These are phyloP conservation scores for Pitta sordida DNA, from an alignment of 2,113 vertebrate species.

Conservation along the genomic window DNA sequence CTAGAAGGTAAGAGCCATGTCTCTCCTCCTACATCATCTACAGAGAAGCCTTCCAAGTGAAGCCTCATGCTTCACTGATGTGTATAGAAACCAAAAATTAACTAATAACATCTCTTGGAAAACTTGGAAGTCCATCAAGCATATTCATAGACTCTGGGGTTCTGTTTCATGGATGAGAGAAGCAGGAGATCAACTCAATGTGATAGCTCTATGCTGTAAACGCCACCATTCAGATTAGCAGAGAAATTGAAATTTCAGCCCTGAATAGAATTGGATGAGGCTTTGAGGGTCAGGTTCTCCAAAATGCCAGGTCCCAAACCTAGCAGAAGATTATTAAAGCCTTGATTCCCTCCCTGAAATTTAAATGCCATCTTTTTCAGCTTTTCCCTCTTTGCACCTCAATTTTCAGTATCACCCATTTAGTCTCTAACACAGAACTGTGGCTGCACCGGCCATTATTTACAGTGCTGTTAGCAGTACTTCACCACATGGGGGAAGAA, in stretches of 20 bases:
- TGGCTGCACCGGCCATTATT: not conserved
- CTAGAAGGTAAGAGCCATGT: not conserved
- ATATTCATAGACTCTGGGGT: not conserved
- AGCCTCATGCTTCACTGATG: fast-evolving
- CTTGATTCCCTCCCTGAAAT: not conserved
- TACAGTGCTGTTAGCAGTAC: not conserved
- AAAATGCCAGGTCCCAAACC: not conserved
- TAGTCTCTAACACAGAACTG: not conserved
- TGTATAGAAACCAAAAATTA: not conserved
- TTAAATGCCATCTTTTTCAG: not conserved
- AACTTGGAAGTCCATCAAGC: not conserved
- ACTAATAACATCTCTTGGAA: not conserved
- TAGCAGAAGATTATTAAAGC: not conserved
- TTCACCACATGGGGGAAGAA: not conserved
- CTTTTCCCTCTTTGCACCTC: not conserved
- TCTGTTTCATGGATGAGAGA: not conserved
- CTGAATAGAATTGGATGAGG: not conserved
- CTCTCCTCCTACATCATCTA: not conserved
- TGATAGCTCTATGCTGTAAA: not conserved
- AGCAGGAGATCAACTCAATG: not conserved
- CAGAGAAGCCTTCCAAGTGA: not conserved
- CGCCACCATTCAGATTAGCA: not conserved
- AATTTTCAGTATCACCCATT: not conserved
- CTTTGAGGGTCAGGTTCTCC: not conserved
- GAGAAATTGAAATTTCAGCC: not conserved